Evolutionary conservation across 1,140 invertebrate genomes (phyloP).

Genomic region (Galendromus occidentalis): DNA sequence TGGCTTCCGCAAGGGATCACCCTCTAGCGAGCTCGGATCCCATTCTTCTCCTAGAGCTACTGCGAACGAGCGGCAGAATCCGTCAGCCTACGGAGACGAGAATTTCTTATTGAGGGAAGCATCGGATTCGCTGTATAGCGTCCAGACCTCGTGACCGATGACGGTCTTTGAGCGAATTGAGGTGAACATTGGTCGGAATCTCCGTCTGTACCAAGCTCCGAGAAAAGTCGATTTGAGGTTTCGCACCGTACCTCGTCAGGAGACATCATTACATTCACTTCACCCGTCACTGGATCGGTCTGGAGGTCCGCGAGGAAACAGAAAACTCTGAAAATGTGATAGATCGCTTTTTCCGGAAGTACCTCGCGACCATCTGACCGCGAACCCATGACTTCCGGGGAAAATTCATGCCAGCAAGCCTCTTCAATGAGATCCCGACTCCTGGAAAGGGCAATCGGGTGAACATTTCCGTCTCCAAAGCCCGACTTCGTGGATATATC

Average conservation of each 20-base stretch:
- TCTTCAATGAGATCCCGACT: background rate
- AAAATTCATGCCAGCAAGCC: background rate
- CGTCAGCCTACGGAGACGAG: background rate
- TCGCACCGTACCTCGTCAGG: background rate
- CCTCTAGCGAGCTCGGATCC: background rate
- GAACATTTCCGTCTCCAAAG: background rate
- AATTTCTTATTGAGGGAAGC: background rate
- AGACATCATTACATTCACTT: background rate
- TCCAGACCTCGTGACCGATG: no score
- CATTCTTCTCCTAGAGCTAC: background rate
- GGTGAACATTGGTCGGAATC: no score
- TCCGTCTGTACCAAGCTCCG: no score
- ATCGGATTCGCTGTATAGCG: background rate
- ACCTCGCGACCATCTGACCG: background rate
- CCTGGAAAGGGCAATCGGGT: background rate
- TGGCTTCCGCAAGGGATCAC: background rate
- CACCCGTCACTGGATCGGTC: background rate
- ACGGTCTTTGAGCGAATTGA: no score
- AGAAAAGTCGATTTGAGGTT: no score
- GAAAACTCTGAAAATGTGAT: background rate
- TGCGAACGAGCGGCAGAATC: background rate
- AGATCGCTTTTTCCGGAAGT: background rate
- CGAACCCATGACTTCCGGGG: background rate
- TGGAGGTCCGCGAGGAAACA: slow-evolving; percentile 5
- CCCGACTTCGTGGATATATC: no score